Conservation (phyloP, 2,797 vertebrate genomes). For the Todus mexicanus region DNA sequence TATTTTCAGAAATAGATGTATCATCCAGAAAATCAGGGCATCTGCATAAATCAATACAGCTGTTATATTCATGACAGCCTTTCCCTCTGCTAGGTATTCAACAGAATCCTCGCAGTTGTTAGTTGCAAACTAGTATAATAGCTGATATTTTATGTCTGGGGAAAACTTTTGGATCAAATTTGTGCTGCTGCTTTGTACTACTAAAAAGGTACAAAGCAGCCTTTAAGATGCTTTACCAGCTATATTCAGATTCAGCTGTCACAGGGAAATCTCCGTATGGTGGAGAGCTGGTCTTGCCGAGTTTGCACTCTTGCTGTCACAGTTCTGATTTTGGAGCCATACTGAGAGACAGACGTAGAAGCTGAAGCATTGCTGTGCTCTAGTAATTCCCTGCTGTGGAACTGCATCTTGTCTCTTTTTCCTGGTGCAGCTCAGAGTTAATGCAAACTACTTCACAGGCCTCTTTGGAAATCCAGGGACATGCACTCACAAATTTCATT, state of each 20-base stretch:
- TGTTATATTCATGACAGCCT: neutral
- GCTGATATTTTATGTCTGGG: neutral
- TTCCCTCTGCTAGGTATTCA: conserved; percentile 9
- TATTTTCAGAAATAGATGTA: neutral
- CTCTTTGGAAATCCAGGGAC: neutral
- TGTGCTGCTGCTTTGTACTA: neutral
- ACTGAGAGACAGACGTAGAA: neutral
- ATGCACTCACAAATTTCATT: neutral
- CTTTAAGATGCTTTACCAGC: neutral
- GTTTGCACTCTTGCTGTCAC: neutral
- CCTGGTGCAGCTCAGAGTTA: neutral
- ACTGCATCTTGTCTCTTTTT: neutral
- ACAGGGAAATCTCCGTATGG: conserved; percentile 30
- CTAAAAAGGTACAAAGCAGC: neutral
- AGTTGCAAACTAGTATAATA: neutral
- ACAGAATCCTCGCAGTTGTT: conserved; percentile 8
- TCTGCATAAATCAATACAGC: conserved; percentile 3
- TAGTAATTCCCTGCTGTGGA: neutral
- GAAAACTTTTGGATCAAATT: conserved; percentile 33
- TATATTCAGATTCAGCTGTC: conserved; percentile 32
- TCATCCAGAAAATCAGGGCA: conserved; percentile 1
- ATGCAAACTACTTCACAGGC: neutral
- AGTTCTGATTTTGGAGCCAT: conserved; percentile 1
- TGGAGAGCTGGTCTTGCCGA: conserved; percentile 19
- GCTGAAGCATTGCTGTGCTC: neutral